These are phyloP conservation scores for Drosophila equinoxialis DNA, from an alignment of 1,140 invertebrate species.

Conservation along the genomic window DNA sequence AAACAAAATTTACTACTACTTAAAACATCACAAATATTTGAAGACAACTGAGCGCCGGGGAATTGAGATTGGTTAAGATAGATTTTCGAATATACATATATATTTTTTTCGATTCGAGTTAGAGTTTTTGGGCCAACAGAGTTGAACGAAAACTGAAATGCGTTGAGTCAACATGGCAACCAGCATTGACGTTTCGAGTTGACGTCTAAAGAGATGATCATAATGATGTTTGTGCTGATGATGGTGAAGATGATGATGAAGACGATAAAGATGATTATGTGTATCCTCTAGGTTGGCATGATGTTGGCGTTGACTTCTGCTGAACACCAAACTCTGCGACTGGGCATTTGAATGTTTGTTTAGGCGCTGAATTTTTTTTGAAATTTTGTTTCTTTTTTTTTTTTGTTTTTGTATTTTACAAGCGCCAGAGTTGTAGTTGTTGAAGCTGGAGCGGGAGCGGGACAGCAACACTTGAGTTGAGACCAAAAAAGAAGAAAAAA, in stretches of 20 bases:
- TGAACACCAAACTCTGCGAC: constrained; percentile 53
- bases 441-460: constrained; percentile 33
- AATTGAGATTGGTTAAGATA: neutral
- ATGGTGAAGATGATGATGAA: constrained; percentile 26
- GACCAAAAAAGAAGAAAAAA: constrained; percentile 24
- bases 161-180: constrained; percentile 65
- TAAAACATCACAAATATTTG: constrained; percentile 60
- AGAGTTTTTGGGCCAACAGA: too few species aligned
- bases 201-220: constrained; percentile 49
- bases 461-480: constrained; percentile 45
- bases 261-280: constrained; percentile 15
- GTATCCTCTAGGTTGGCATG: constrained; percentile 15
- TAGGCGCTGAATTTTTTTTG: constrained; percentile 50
- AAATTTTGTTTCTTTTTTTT: too few species aligned
- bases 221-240: constrained; percentile 26
- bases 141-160: constrained; percentile 34
- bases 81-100: neutral
- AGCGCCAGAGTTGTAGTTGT: constrained; percentile 18
- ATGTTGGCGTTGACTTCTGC: constrained; percentile 79
- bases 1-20: constrained; percentile 55
- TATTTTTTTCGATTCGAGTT: neutral
- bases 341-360: constrained; percentile 74
- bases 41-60: constrained; percentile 58
- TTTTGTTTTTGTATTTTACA: constrained; percentile 16
- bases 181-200: constrained; percentile 73